Evolutionary conservation across 2,888 invertebrate species (phyloP).

Genomic region (Drosophila seclusa): DNA sequence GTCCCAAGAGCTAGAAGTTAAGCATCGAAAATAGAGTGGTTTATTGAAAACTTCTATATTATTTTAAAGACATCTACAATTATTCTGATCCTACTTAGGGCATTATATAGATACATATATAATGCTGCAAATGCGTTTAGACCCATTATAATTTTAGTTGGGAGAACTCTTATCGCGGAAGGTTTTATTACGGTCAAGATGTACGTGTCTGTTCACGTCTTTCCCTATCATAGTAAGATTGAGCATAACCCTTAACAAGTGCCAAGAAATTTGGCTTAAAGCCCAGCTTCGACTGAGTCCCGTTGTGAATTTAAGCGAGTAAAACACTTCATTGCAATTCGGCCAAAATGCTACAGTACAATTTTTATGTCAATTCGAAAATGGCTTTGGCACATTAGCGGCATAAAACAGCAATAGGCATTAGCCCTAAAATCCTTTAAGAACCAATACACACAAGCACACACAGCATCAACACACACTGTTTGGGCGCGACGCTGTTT

Average conservation of each 20-base stretch:
- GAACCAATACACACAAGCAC: conserved; percentile 40
- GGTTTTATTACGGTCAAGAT: too few species aligned
- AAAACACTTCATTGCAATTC: conserved; percentile 44
- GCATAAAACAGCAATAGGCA: conserved; percentile 70
- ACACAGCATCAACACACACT: conserved; percentile 22
- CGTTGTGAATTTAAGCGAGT: conserved; percentile 54
- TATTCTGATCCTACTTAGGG: too few species aligned
- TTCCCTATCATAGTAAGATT: not conserved
- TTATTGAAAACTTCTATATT: too few species aligned
- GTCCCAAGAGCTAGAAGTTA: too few species aligned
- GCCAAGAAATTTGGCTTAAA: conserved; percentile 13
- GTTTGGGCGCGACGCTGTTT: conserved; percentile 62
- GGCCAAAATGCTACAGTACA: conserved; percentile 37
- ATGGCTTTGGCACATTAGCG: conserved; percentile 68
- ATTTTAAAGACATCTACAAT: too few species aligned
- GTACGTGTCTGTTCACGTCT: too few species aligned
- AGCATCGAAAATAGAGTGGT: too few species aligned
- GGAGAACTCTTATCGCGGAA: too few species aligned
- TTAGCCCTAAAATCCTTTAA: conserved; percentile 77
- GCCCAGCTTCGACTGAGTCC: conserved; percentile 32
- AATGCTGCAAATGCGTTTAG: too few species aligned
- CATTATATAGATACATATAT: too few species aligned
- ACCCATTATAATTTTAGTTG: too few species aligned
- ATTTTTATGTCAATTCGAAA: conserved; percentile 73
- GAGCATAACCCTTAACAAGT: not conserved